These are phyloP conservation scores for Prinia subflava DNA, from an alignment of 2,113 vertebrate species.

Conservation along the genomic window DNA sequence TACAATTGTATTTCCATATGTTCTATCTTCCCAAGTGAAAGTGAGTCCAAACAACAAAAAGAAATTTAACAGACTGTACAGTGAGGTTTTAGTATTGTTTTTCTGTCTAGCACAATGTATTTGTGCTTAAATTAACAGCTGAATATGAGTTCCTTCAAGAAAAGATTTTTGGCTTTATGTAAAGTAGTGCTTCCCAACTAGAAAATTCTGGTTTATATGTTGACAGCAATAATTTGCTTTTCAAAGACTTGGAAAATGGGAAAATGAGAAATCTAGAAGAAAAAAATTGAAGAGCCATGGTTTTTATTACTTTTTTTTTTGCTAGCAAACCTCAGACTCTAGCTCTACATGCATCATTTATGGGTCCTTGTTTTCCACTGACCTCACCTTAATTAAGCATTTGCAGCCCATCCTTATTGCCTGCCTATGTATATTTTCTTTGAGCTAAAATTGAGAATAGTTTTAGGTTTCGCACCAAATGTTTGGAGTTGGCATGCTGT, in stretches of 20 bases:
- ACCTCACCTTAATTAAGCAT: not conserved
- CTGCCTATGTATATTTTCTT: not conserved
- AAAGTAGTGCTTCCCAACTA: not conserved
- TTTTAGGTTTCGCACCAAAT: not conserved
- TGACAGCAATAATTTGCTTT: not conserved
- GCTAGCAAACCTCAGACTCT: not conserved
- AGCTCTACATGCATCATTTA: not conserved
- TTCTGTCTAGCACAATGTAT: not conserved
- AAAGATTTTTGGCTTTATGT: not conserved
- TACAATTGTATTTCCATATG: not conserved
- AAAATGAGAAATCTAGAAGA: not conserved
- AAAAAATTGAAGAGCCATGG: not conserved
- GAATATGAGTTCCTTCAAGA: not conserved
- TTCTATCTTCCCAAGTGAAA: not conserved
- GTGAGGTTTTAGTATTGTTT: not conserved
- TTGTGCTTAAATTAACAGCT: not conserved
- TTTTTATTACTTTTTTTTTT: not conserved
- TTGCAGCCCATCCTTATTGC: not conserved
- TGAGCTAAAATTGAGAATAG: not conserved
- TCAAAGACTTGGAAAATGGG: not conserved
- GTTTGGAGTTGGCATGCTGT: accelerated
- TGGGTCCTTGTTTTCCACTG: not conserved
- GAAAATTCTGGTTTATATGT: not conserved
- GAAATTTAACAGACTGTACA: not conserved
- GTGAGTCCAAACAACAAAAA: not conserved